phyloP scores from a whole-genome alignment of 2,797 vertebrate species.

The Notolabrus celidotus region DNA sequence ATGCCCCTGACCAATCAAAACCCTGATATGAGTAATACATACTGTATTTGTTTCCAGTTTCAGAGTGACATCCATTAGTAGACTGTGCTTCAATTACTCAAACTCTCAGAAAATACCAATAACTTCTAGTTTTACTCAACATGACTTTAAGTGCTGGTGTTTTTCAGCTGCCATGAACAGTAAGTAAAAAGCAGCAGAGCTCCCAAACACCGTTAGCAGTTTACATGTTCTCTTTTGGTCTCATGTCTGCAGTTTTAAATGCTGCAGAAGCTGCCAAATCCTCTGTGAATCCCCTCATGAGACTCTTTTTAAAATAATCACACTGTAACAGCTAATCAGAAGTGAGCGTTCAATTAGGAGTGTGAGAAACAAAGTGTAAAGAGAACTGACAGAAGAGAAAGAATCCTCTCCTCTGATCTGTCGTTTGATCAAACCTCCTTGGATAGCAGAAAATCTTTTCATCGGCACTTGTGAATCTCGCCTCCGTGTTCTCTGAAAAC shows the following conservation, averaged over 20 bases:
- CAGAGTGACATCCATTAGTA: too few species aligned
- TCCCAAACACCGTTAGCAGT: not conserved
- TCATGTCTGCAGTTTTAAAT: not conserved
- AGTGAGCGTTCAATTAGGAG: not conserved
- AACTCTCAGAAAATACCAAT: too few species aligned
- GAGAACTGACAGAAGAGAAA: not conserved
- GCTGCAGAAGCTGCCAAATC: not conserved
- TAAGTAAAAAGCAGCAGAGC: too few species aligned
- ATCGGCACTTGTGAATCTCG: not conserved
- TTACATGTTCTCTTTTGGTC: not conserved
- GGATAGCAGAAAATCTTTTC: not conserved
- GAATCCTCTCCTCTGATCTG: not conserved
- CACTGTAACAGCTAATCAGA: not conserved
- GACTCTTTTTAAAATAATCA: not conserved
- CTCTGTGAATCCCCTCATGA: not conserved
- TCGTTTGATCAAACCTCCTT: not conserved
- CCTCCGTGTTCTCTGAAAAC: not conserved
- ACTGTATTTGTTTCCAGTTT: too few species aligned
- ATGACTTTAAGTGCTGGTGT: too few species aligned
- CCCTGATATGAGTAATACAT: too few species aligned
- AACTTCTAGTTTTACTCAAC: too few species aligned
- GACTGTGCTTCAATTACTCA: too few species aligned
- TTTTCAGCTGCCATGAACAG: too few species aligned
- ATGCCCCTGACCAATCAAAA: too few species aligned
- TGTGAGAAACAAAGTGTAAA: not conserved